Evolutionary conservation across 2,797 vertebrate species (phyloP).

Genomic region (Falco concolor): DNA sequence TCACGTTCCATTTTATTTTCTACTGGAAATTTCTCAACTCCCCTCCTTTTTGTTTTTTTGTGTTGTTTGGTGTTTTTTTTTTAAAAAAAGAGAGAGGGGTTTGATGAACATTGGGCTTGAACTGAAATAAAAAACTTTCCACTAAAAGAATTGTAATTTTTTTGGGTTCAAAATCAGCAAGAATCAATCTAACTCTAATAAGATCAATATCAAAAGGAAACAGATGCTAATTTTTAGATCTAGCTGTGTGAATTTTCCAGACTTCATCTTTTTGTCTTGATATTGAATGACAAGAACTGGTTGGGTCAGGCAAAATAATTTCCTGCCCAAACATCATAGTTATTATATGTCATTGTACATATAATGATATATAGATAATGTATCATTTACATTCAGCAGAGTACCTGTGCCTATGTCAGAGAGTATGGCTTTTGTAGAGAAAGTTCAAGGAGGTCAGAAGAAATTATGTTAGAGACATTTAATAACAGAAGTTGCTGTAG

Average conservation of each 20-base stretch:
- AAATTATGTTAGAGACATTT: not conserved
- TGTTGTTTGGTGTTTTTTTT: not conserved
- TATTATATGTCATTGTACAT: too few species aligned
- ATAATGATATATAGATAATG: too few species aligned
- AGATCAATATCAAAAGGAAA: not conserved
- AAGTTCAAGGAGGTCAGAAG: not conserved
- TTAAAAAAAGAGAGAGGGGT: not conserved
- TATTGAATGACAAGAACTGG: not conserved
- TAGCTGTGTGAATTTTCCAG: not conserved
- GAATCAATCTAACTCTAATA: not conserved
- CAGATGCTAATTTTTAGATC: not conserved
- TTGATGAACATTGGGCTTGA: not conserved
- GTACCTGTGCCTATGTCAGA: not conserved
- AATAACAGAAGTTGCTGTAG: not conserved
- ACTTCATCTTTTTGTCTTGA: not conserved
- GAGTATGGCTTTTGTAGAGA: not conserved
- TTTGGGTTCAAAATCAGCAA: not conserved
- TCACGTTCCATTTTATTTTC: not conserved
- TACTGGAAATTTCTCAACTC: not conserved
- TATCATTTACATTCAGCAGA: not conserved
- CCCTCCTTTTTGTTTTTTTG: not conserved
- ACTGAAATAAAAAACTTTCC: not conserved
- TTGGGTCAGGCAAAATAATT: not conserved
- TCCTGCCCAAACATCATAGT: not conserved
- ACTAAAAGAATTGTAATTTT: not conserved